These are phyloP conservation scores for Ernsta delagoae DNA, from an alignment of 2,888 invertebrate species.

Conservation along the genomic window DNA sequence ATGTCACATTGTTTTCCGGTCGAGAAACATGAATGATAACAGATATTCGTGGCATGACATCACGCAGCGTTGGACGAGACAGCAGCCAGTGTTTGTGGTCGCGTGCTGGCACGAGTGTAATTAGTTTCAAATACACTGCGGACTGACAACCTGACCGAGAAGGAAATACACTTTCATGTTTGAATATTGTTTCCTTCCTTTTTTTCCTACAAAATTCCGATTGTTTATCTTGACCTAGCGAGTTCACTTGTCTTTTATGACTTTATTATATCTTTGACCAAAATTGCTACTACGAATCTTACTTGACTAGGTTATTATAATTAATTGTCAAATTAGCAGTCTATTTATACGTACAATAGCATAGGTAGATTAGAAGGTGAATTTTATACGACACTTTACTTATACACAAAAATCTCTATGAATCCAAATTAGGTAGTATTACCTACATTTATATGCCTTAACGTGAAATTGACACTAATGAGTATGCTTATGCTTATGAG, in stretches of 20 bases:
- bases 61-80: constrained; percentile 25
- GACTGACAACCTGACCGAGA: constrained; percentile 12
- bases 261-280: background rate
- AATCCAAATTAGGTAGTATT: no score
- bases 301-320: no score
- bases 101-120: constrained; percentile 28
- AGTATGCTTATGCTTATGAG: no score
- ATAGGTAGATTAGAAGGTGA: no score
- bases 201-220: background rate
- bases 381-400: no score
- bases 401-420: no score
- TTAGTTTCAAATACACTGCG: constrained; percentile 26
- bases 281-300: no score
- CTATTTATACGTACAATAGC: no score
- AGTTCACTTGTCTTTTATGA: background rate
- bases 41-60: constrained; percentile 16
- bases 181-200: no score
- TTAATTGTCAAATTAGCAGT: no score
- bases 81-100: constrained; percentile 15
- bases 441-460: no score
- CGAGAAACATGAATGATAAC: constrained; percentile 20
- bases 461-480: no score
- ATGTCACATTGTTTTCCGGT: constrained; percentile 2
- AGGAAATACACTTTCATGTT: background rate
- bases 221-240: background rate